phyloP scores from a whole-genome alignment of 2,113 vertebrate genomes.

The Dromiciops gliroides region DNA sequence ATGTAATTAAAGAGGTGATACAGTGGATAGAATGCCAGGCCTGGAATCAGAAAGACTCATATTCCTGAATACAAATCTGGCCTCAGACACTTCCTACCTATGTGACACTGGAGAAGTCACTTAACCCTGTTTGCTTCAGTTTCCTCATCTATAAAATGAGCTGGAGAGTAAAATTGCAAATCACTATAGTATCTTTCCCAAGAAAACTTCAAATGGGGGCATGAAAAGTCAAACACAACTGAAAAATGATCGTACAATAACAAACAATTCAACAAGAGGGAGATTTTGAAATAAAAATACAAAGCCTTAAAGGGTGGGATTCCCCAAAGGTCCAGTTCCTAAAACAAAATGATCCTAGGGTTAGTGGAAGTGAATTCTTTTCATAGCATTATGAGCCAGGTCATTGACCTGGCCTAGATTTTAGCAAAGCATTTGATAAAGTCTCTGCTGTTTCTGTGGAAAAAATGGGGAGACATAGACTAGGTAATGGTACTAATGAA shows the following conservation, averaged over 20 bases:
- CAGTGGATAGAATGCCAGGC: not conserved
- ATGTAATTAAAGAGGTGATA: not conserved
- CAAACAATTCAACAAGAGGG: not conserved
- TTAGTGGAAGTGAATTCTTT: constrained; percentile 31
- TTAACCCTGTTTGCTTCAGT: not conserved
- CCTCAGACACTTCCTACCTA: too few species aligned
- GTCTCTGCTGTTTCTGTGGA: not conserved
- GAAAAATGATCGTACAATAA: not conserved
- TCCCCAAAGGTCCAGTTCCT: not conserved
- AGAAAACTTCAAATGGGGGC: not conserved
- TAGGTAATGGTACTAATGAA: not conserved
- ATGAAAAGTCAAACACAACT: not conserved
- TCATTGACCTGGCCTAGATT: constrained; percentile 32
- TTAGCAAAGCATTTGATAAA: not conserved
- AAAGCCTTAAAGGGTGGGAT: not conserved
- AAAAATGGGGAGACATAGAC: not conserved
- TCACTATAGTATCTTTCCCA: not conserved
- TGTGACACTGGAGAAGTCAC: not conserved
- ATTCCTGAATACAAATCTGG: not conserved
- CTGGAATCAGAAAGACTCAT: not conserved
- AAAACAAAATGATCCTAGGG: constrained; percentile 42
- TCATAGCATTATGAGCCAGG: not conserved
- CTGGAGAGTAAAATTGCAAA: not conserved
- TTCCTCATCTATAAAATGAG: not conserved
- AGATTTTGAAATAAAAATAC: not conserved